Base-by-base conservation (phyloP, 2,888 invertebrate species). In the Ametastegia equiseti region DNA sequence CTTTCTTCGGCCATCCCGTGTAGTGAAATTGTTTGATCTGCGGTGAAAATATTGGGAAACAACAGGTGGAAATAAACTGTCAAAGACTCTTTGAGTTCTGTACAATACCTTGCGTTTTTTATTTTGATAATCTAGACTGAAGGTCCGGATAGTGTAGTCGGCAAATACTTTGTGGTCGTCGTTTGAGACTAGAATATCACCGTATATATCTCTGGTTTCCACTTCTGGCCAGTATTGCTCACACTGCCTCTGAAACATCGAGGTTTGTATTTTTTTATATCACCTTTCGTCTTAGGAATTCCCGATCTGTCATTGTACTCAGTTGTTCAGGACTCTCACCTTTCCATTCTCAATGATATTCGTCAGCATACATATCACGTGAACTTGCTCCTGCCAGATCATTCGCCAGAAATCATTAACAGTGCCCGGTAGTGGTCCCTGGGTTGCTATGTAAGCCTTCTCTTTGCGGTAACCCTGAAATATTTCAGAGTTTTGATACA, bases 1-100 rank as follows among this genome's bases (percentile, higher is more conserved):
- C 93, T 81, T 93, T 92, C 84, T 93, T 93, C 0, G 93, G 93
- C 93, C 93, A 93, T 4, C 92, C 91, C 1, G 92, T 92, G 83
- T 92, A 93, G 83, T 93, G 93, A 19, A 93, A 85, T 79, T 93
- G 93, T 60, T 89, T 87, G 0, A 93, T 85, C 93, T 93, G 67
- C 42, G 19, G n/a, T n/a, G n/a, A 9, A 27, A 30, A 60, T 5
- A 15, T 60, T 15, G 7, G n/a, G n/a, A n/a, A n/a, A n/a, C n/a
- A n/a, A n/a, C n/a, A n/a, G n/a, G n/a, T n/a, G n/a, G n/a, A n/a
- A n/a, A n/a, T n/a, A n/a, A n/a, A n/a, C n/a, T n/a, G n/a, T n/a
- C n/a, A n/a, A n/a, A n/a, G n/a, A n/a, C n/a, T 71, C 15, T 19
- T 19, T 23, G 15, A 9, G 15, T n/a, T 33, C 5, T 5, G 0